A percentile compares a stretch with the other conserved stretches of the same genome.
phyloP scores from a whole-genome alignment of 2,797 vertebrate species.

The Ctenochaetus hawaiiensis region DNA sequence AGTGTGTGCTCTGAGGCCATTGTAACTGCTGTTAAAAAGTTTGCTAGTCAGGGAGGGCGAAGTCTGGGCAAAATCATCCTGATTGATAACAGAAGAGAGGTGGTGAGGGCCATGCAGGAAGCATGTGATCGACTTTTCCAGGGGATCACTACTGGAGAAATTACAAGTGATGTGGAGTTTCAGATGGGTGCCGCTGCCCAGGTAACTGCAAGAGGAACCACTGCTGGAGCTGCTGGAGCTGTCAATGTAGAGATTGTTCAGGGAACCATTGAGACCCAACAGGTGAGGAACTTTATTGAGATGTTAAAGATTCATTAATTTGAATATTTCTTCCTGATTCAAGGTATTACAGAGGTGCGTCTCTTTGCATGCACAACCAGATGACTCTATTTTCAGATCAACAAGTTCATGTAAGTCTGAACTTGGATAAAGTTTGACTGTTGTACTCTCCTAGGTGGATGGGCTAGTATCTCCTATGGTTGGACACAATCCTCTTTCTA shows the following conservation, averaged over 20 bases:
- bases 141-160: neutral
- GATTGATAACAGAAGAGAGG: constrained; percentile 63
- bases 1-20: constrained; percentile 71
- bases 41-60: constrained; percentile 44
- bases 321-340: neutral
- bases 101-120: constrained; percentile 65
- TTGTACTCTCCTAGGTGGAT: constrained; percentile 61
- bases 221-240: constrained; percentile 15
- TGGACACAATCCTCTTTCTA: constrained; percentile 59
- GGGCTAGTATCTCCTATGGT: constrained; percentile 71
- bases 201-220: constrained; percentile 5
- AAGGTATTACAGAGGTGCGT: neutral
- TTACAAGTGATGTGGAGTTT: neutral
- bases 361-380: neutral
- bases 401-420: neutral
- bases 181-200: neutral
- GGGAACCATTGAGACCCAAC: constrained; percentile 70
- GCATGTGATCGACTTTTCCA: constrained; percentile 62
- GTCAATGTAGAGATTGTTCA: constrained; percentile 64
- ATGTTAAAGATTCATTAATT: neutral
- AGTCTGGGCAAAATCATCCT: constrained; percentile 63
- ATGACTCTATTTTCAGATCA: neutral
- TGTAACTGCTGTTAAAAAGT: constrained; percentile 65
- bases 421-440: neutral
- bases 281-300: constrained; percentile 54